These are phyloP conservation scores for Caenorhabditis zanzibari DNA, from an alignment of 2,888 invertebrate species.

Conservation along the genomic window DNA sequence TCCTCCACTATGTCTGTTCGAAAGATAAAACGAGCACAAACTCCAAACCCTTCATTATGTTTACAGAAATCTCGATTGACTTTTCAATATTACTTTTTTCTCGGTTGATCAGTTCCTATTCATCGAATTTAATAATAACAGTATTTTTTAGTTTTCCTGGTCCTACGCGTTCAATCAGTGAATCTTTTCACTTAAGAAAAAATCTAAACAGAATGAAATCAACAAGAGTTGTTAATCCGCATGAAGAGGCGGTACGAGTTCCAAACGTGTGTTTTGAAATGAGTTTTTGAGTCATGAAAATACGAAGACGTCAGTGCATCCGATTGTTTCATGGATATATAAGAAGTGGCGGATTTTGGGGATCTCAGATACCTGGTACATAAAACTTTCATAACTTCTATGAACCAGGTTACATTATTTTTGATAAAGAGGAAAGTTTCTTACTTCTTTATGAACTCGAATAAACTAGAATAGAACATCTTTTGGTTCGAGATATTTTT, in stretches of 20 bases:
- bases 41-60: not conserved
- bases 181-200: not conserved
- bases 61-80: not conserved
- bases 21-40: not conserved
- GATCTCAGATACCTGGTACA: not conserved
- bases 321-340: constrained; percentile 6
- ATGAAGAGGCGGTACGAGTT: constrained; percentile 21
- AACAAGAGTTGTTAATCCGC: constrained; percentile 24
- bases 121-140: not conserved
- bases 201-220: constrained; percentile 8
- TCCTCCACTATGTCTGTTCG: not conserved
- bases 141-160: constrained; percentile 13
- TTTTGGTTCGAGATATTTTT: too few relatives aligned
- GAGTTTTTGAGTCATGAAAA: constrained; percentile 14
- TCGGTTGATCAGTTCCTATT: not conserved
- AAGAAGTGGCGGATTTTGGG: not conserved
- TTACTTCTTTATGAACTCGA: too few relatives aligned
- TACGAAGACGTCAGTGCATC: constrained; percentile 14
- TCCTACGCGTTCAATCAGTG: constrained; percentile 2
- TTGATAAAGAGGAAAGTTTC: too few relatives aligned
- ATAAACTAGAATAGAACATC: too few relatives aligned
- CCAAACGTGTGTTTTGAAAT: constrained; percentile 21
- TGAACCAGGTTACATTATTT: too few relatives aligned
- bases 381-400: too few relatives aligned
- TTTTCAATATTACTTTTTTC: not conserved